Percentiles rank a stretch among this genome's conserved stretches.
These are phyloP conservation scores for Hippocampus comes DNA, from an alignment of 2,113 vertebrate species.

Conservation along the genomic window DNA sequence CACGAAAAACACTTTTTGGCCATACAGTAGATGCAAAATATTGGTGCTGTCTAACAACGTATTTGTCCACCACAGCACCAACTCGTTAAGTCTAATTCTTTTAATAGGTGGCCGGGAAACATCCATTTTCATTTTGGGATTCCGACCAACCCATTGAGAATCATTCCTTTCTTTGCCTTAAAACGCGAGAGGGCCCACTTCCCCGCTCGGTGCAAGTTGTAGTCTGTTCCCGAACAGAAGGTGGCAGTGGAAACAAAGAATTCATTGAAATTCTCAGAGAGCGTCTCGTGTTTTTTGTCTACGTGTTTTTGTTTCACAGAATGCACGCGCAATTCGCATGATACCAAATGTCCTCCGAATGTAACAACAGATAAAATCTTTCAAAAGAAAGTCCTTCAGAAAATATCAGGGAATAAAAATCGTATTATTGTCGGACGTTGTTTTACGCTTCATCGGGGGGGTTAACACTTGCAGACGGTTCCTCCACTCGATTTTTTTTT, in stretches of 20 bases:
- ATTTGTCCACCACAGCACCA: too few species aligned
- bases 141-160: neutral
- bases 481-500: conserved; percentile 8
- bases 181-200: neutral
- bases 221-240: conserved; percentile 32
- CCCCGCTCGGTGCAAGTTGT: neutral
- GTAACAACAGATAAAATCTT: neutral
- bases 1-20: too few species aligned
- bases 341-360: neutral
- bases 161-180: neutral
- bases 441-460: neutral
- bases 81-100: too few species aligned
- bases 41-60: too few species aligned
- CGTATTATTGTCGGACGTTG: neutral
- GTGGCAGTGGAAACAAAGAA: conserved; percentile 42
- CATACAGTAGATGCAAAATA: too few species aligned
- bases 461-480: conserved; percentile 17
- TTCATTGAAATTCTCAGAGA: conserved; percentile 26
- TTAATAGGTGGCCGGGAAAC: too few species aligned
- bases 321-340: neutral
- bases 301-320: neutral
- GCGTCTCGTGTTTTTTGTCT: neutral
- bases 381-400: neutral
- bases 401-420: neutral
- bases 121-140: too few species aligned